Evolutionary conservation across 53 echinoderm and acorn worm genomes (phyloP), one percentile per base, ranked within the genome.

Genomic region (Luidia sarsii): DNA sequence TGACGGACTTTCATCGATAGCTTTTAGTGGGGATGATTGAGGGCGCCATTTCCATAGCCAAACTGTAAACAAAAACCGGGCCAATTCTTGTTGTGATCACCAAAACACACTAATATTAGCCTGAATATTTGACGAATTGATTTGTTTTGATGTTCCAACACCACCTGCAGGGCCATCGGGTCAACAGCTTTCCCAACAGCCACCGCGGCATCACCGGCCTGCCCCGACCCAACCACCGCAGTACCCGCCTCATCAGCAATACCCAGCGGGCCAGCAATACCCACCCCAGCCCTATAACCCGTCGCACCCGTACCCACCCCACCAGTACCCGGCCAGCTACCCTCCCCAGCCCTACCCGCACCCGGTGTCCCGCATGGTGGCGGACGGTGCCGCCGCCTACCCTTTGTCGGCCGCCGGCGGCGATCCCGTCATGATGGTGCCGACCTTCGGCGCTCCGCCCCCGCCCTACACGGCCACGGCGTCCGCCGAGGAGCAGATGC

Each of bases 331-430:
- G 13, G 25, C 52, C 13, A 38, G 24, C 24, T 72, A 72, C 72
- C 72, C 55, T 11, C 13, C 72, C 35, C 72, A 72, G 54, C 72
- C 72, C 28, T 72, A 72, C 27, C 72, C 72, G 28, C 72, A 72
- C 16, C 72, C 72, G 11, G 72, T 72, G 32, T 56, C 72, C 55
- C 38, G 72, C 24, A 54, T 54, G 41, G 72, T 72, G 5, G 24
- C 50, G 35, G 33, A 53, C 35, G 29, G 30, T 29, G 11, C 6
- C 11, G 2, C 33, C 8, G 20, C 54, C n/a, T 72, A 72, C 33
- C 72, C 43, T 11, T n/a, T 28, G 30, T 50, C 31, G 2, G 59
- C 29, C 7, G 28, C 29, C 59, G 59, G 14, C 3, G n/a, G n/a
- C n/a, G 41, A 41, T 41, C 41, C 41, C 11, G 11, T 11, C 41